Evolutionary conservation across 2,888 invertebrate genomes (phyloP).

Genomic region (Onchidella celtica): DNA sequence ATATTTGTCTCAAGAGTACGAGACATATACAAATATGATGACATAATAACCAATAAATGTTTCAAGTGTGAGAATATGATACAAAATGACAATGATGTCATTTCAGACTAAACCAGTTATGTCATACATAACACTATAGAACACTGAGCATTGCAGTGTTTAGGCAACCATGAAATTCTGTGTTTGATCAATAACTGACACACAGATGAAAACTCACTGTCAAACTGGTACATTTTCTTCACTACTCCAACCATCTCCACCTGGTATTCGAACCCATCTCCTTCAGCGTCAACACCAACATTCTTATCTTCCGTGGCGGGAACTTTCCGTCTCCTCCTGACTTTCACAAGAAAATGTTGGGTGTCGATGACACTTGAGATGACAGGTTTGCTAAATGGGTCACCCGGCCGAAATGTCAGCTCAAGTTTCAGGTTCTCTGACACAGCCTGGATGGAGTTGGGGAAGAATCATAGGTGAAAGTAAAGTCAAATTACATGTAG

Average conservation of each 20-base stretch:
- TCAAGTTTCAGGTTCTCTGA: slow-evolving; percentile 31
- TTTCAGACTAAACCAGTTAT: no score
- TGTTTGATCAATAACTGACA: no score
- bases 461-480: no score
- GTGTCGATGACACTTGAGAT: slow-evolving; percentile 86
- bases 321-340: slow-evolving; percentile 82
- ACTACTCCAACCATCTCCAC: slow-evolving; percentile 80
- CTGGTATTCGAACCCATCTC: slow-evolving; percentile 62
- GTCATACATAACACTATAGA: no score
- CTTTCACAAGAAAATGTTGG: slow-evolving; percentile 87
- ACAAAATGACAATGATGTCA: no score
- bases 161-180: no score
- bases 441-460: background rate
- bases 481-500: no score
- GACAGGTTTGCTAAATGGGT: slow-evolving; percentile 89
- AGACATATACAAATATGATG: no score
- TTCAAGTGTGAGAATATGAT: no score
- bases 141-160: no score
- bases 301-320: background rate
- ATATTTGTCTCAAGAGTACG: no score
- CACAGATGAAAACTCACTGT: slow-evolving; percentile 73
- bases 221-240: slow-evolving; percentile 79
- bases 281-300: background rate
- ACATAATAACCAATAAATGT: no score
- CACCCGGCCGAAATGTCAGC: slow-evolving; percentile 87